phyloP scores from a whole-genome alignment of 2,797 vertebrate genomes.

The Martes flavigula region DNA sequence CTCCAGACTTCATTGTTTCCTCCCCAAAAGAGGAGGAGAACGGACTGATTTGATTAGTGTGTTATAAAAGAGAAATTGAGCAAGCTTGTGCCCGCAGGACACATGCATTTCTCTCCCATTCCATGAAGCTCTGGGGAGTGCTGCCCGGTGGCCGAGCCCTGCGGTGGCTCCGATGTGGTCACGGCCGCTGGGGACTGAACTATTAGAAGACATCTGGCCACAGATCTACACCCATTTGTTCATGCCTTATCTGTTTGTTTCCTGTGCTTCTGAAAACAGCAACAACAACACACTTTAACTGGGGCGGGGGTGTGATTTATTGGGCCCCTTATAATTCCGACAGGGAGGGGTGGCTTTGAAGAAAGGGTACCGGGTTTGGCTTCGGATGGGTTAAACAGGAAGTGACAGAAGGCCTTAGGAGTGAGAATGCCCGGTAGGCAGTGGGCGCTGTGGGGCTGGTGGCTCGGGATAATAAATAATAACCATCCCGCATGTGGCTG shows the following conservation, averaged over 20 bases:
- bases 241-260: constrained; percentile 3
- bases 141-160: not conserved
- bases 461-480: constrained; percentile 51
- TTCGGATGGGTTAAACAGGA: constrained; percentile 46
- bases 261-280: constrained; percentile 36
- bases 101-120: not conserved
- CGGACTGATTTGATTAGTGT: not conserved
- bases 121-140: constrained; percentile 20
- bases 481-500: constrained; percentile 43
- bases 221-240: not conserved
- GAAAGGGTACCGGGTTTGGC: not conserved
- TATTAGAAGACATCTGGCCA: not conserved
- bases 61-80: constrained; percentile 17
- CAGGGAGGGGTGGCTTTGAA: not conserved
- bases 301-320: not conserved
- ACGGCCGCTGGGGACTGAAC: not conserved
- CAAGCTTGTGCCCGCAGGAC: constrained; percentile 8
- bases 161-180: not conserved
- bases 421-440: constrained; percentile 60
- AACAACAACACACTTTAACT: not conserved
- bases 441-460: constrained; percentile 9
- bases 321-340: not conserved
- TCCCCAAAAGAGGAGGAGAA: not conserved
- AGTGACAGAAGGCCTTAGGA: not conserved
- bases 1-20: not conserved